Percentiles rank a stretch among this genome's conserved stretches.
Evolutionary conservation across 2,888 invertebrate genomes (phyloP).

Genomic region (Pseudococcus longispinus): DNA sequence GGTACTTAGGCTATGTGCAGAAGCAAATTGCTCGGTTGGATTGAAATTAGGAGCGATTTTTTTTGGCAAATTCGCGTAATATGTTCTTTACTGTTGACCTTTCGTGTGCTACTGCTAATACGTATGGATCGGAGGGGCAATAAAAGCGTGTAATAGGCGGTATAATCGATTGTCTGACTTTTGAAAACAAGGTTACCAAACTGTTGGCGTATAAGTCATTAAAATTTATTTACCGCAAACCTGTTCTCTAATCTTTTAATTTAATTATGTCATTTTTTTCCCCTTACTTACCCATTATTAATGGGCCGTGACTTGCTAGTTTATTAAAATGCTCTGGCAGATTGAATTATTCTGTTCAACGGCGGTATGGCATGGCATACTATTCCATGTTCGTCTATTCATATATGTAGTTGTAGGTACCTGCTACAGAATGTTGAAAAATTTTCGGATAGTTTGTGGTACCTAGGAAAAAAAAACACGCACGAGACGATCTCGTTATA

Average conservation of each 20-base stretch:
- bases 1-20: neutral
- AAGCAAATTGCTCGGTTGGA: neutral
- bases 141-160: neutral
- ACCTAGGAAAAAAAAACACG: neutral
- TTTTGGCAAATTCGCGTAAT: neutral
- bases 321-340: neutral
- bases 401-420: neutral
- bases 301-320: constrained; percentile 10
- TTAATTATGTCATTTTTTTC: constrained; percentile 6
- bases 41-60: neutral
- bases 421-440: neutral
- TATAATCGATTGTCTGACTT: constrained; percentile 28
- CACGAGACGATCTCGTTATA: neutral
- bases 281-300: neutral
- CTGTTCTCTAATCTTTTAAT: constrained; percentile 20
- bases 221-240: constrained; percentile 22
- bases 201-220: constrained; percentile 15
- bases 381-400: neutral
- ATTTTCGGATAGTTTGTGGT: neutral
- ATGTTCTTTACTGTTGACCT: neutral
- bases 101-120: neutral
- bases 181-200: constrained; percentile 28
- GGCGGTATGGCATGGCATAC: neutral
- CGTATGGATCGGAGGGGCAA: neutral
- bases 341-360: constrained; percentile 5